Evolutionary conservation across 2,888 invertebrate genomes (phyloP), one percentile per base, ranked within the genome.

Genomic region (Torymus aiolomorphi): DNA sequence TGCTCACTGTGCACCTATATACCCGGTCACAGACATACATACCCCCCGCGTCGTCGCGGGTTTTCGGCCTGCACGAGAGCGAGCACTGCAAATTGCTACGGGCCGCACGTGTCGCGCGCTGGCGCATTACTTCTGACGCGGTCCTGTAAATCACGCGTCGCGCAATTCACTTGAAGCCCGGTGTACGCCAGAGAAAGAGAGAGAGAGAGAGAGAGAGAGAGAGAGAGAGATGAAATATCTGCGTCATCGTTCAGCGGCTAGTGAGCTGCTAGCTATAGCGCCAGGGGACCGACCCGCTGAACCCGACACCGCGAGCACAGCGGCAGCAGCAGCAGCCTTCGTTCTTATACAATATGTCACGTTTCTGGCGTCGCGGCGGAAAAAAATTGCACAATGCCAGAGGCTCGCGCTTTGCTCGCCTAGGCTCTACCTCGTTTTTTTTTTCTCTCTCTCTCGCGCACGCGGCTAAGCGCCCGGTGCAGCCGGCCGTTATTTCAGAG

Each of bases 291-390:
- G 20, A 49, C 49, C 59, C 49, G 49, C 49, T 12, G 14, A 42
- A 42, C 42, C 65, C 14, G 5, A 49, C 65, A 51, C 49, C 11
- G 12, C 10, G 2, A n/a, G 13, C 20, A 20, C 66, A 52, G 10
- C 13, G 4, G 65, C 18, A 20, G n/a, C n/a, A 18, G 2, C 10
- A 8, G 52, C n/a, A 14, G 52, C 14, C 52, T 52, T 51, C 59
- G 51, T 24, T 52, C 54, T 67, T 54, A 54, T 67, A 67, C 67
- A 67, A 67, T 67, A 67, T 67, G 67, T 67, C 67, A 67, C 67
- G 67, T 67, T n/a, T 54, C 54, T 13, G 24, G 62, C 11, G 24
- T 52, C 52, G 20, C 52, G 42, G 42, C 8, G 42, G 42, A 24
- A 66, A 66, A 66, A 66, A 66, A 66, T 66, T 66, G 66, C 66